These are phyloP conservation scores for Hippocampus comes DNA, from an alignment of 2,113 vertebrate genomes.

Conservation along the genomic window DNA sequence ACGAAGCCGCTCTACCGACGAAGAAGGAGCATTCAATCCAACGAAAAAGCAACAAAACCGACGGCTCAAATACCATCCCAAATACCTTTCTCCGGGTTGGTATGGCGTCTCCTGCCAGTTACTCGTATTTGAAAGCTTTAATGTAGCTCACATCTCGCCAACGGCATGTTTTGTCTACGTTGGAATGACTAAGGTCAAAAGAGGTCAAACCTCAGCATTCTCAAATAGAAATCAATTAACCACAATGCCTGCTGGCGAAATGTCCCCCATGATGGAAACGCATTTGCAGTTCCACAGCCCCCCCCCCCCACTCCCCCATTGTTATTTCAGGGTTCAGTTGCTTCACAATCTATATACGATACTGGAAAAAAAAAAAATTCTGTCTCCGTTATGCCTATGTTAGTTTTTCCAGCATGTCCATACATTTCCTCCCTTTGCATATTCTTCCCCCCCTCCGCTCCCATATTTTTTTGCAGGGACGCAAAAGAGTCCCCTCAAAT, in stretches of 20 bases:
- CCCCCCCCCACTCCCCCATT: not conserved
- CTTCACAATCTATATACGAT: not conserved
- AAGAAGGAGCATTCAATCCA: no score
- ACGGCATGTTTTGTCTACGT: constrained; percentile 19
- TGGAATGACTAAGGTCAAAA: constrained; percentile 18
- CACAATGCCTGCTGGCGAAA: constrained; percentile 30
- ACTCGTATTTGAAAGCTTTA: constrained; percentile 32
- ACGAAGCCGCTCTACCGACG: no score
- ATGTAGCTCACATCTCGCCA: constrained; percentile 20
- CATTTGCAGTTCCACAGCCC: not conserved
- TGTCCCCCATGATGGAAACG: constrained; percentile 21
- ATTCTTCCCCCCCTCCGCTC: not conserved
- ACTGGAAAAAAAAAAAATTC: not conserved
- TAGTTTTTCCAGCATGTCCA: not conserved
- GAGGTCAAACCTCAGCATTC: constrained; percentile 21
- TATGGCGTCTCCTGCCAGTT: not conserved
- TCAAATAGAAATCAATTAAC: constrained; percentile 34
- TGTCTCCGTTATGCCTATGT: not conserved
- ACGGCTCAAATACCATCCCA: no score
- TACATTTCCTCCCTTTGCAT: not conserved
- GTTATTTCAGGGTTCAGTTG: constrained; percentile 11
- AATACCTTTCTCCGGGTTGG: constrained; percentile 7
- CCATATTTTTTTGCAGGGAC: not conserved
- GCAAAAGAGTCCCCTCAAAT: not conserved
- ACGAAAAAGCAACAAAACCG: no score